Conservation (phyloP, 2,797 vertebrate genomes). For the Microhierax caerulescens region DNA sequence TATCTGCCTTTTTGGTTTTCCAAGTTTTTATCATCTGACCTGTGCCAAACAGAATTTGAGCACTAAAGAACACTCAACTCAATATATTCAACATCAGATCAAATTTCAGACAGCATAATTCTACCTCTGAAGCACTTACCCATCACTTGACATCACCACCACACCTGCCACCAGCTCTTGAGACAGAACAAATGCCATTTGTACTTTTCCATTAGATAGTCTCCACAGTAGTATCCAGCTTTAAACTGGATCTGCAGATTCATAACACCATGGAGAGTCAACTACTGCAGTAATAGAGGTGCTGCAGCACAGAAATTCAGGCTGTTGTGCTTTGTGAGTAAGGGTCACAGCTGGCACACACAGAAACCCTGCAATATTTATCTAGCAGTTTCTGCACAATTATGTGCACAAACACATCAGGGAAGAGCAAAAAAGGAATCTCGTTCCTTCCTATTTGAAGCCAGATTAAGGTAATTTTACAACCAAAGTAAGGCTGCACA, state of each 20-base stretch:
- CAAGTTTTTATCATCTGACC: not conserved
- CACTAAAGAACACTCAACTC: not conserved
- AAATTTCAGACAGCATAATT: not conserved
- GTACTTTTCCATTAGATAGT: not conserved
- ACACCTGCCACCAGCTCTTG: not conserved
- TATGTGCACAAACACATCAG: not conserved
- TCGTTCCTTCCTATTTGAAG: not conserved
- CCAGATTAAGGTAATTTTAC: not conserved
- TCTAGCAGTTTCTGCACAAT: not conserved
- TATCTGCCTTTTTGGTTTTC: not conserved
- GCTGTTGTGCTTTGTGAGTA: not conserved
- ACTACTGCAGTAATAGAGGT: not conserved
- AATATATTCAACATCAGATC: not conserved
- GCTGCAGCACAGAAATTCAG: not conserved
- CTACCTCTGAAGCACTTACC: not conserved
- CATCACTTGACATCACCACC: not conserved
- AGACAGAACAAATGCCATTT: not conserved
- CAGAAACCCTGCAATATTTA: not conserved
- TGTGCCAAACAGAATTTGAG: not conserved
- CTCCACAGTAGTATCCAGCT: not conserved
- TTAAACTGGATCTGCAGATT: not conserved
- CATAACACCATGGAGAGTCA: not conserved
- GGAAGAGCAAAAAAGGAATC: not conserved
- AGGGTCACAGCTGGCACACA: not conserved
- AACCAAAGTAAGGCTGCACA: not conserved